Conservation (phyloP, 2,888 invertebrate species). For the Apamea monoglypha region DNA sequence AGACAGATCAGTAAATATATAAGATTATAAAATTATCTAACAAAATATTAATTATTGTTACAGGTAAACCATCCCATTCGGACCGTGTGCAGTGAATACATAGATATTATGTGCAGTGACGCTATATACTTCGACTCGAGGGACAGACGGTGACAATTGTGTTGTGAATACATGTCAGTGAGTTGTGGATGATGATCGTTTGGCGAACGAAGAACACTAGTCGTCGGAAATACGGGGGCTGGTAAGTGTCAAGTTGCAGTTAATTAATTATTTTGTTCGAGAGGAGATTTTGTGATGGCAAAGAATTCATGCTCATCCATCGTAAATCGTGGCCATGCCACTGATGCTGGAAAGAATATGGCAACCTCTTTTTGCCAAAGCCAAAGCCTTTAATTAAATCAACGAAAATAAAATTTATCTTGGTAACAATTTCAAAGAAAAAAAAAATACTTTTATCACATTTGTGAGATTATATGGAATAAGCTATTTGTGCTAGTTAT, state of each 20-base stretch:
- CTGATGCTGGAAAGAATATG: no score
- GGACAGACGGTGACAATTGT: slow-evolving; percentile 85
- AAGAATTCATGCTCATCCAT: no score
- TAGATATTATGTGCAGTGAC: slow-evolving; percentile 84
- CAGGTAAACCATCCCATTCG: slow-evolving; percentile 66
- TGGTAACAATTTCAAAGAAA: no score
- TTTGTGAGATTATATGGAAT: no score
- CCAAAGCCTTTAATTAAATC: no score
- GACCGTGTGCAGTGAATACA: slow-evolving; percentile 73
- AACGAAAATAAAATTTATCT: no score
- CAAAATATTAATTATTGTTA: slow-evolving; percentile 64
- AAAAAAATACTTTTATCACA: no score
- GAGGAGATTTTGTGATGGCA: no score
- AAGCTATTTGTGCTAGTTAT: no score
- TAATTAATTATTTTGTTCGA: slow-evolving; percentile 12
- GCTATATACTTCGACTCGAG: slow-evolving; percentile 66
- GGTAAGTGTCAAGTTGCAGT: slow-evolving; percentile 74
- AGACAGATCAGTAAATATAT: not conserved
- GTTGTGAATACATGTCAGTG: slow-evolving; percentile 79
- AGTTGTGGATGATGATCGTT: slow-evolving; percentile 82
- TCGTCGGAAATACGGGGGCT: slow-evolving; percentile 86
- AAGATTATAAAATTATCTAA: slow-evolving; percentile 8
- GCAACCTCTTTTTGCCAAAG: no score
- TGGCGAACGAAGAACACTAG: slow-evolving; percentile 85
- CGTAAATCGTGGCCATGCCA: no score